These are phyloP conservation scores for Odontamblyopus rebecca DNA, from an alignment of 2,797 vertebrate species.

Conservation along the genomic window DNA sequence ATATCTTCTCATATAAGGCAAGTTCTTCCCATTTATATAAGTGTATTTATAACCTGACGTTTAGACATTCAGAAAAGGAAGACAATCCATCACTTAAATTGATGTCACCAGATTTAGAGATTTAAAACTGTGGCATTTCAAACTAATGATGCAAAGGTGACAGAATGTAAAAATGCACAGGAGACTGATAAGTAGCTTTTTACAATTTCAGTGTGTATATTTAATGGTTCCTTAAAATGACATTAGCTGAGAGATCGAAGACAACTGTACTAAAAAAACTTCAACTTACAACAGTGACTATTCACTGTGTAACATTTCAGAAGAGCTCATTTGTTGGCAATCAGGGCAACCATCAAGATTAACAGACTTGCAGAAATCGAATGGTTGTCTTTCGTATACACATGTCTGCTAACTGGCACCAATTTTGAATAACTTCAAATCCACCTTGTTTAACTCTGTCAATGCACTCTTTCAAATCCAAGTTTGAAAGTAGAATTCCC, in stretches of 20 bases:
- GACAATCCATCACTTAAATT: not conserved
- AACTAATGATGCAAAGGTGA: not conserved
- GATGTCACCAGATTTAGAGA: not conserved
- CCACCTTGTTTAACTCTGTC: not conserved
- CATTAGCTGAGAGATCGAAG: no score
- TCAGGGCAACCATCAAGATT: not conserved
- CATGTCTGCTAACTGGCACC: not conserved
- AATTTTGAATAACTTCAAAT: not conserved
- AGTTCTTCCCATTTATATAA: conserved; percentile 4
- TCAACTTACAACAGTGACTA: no score
- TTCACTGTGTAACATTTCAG: no score
- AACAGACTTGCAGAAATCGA: not conserved
- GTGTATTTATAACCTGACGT: conserved; percentile 1
- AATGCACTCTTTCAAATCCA: not conserved
- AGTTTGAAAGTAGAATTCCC: not conserved
- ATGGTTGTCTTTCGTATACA: not conserved
- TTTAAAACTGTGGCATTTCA: conserved; percentile 1
- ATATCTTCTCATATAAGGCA: not conserved
- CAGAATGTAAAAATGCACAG: not conserved
- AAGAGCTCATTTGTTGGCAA: no score
- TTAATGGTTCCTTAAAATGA: not conserved
- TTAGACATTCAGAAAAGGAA: not conserved
- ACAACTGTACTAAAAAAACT: no score
- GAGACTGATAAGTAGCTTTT: no score
- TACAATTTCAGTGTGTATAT: not conserved